These are phyloP conservation scores for Epinephelus moara DNA, from an alignment of 2,113 vertebrate genomes.

Conservation along the genomic window DNA sequence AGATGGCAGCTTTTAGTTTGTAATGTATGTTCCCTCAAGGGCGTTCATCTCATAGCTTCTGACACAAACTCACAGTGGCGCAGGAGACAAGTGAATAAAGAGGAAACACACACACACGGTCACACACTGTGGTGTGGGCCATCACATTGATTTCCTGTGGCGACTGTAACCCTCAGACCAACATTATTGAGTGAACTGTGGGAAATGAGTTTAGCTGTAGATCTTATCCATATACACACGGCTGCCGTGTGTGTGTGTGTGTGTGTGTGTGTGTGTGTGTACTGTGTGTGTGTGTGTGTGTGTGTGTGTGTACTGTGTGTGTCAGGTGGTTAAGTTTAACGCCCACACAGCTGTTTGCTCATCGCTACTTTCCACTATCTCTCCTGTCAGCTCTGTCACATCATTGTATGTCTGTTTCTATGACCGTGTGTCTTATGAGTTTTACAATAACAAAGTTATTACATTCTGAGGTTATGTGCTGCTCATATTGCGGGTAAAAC, in stretches of 20 bases:
- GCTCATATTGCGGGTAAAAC: not conserved
- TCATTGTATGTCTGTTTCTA: not conserved
- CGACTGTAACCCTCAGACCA: slow-evolving; percentile 31
- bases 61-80: not conserved
- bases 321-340: not conserved
- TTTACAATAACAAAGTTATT: slow-evolving; percentile 17
- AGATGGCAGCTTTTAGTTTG: not conserved
- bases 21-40: not conserved
- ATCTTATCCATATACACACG: slow-evolving; percentile 43
- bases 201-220: slow-evolving; percentile 51
- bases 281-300: slow-evolving; percentile 1
- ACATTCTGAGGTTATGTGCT: not conserved
- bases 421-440: slow-evolving; percentile 18
- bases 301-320: slow-evolving; percentile 29
- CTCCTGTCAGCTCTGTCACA: slow-evolving; percentile 12
- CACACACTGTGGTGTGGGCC: not conserved
- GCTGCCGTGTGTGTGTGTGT: slow-evolving; percentile 7
- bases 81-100: not conserved
- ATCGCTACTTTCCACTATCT: slow-evolving; percentile 9
- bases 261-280: slow-evolving; percentile 26
- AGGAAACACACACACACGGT: not conserved
- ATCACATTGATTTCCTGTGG: slow-evolving; percentile 52
- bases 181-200: slow-evolving; percentile 43
- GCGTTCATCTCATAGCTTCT: not conserved
- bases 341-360: slow-evolving; percentile 31